Percentiles rank a stretch among this genome's conserved stretches.
These are phyloP conservation scores for Garra rufa DNA, from an alignment of 2,113 vertebrate species.

Conservation along the genomic window DNA sequence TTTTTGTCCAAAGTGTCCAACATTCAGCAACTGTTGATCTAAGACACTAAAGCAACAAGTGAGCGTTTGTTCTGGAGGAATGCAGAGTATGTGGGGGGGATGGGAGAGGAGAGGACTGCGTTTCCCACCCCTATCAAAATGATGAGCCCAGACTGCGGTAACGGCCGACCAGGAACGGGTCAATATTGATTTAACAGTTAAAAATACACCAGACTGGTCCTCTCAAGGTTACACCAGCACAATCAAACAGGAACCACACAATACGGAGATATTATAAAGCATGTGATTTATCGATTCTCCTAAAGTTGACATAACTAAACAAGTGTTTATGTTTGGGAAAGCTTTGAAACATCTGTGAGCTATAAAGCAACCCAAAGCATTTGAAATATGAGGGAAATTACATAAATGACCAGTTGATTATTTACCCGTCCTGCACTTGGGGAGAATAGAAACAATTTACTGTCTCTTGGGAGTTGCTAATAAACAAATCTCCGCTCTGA, in stretches of 20 bases:
- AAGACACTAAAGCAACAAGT: slow-evolving; percentile 81
- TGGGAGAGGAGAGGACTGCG: slow-evolving; percentile 68
- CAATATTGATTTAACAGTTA: slow-evolving; percentile 66
- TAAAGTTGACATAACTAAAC: neutral
- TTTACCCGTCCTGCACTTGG: slow-evolving; percentile 20
- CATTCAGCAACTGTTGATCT: slow-evolving; percentile 72
- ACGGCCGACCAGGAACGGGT: slow-evolving; percentile 43
- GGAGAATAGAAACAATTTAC: slow-evolving; percentile 27
- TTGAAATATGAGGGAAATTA: slow-evolving; percentile 34
- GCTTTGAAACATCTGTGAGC: neutral
- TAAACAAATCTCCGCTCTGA: slow-evolving; percentile 40
- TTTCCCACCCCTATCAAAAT: slow-evolving; percentile 66
- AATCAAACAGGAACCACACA: neutral
- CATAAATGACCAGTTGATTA: slow-evolving; percentile 23
- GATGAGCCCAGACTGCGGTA: slow-evolving; percentile 55
- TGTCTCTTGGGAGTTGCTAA: neutral
- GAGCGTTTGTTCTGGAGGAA: slow-evolving; percentile 81
- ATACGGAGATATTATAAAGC: neutral
- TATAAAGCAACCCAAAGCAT: neutral
- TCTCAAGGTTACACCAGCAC: slow-evolving; percentile 39
- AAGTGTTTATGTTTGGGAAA: neutral
- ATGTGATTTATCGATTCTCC: neutral
- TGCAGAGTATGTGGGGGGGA: slow-evolving; percentile 75
- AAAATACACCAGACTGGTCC: slow-evolving; percentile 48
- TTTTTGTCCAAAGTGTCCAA: slow-evolving; percentile 49